Base-by-base conservation (phyloP, 2,888 invertebrate genomes). In the Cenopis cana region DNA sequence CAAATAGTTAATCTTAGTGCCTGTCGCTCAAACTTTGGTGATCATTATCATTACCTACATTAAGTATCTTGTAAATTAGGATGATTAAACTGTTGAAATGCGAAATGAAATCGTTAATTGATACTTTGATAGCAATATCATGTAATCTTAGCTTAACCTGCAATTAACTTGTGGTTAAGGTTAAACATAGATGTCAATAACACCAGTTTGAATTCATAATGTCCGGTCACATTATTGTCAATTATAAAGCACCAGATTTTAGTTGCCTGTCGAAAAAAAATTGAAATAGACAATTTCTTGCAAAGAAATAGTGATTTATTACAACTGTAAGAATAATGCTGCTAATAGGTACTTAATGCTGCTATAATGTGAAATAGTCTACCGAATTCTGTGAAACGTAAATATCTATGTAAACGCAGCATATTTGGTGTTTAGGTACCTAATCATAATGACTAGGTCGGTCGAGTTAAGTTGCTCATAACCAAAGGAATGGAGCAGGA, bases 401-500 rank as follows among this genome's bases (percentile, higher is more conserved):
- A 24, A 4, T 24, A 24, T 24, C n/a, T n/a, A n/a, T n/a, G n/a
- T n/a, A n/a, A n/a, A n/a, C n/a, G n/a, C n/a, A n/a, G n/a, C n/a
- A 14, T 10, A n/a, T 17, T 54, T 38, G 36, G 24, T 69, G 50
- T 69, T 57, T 69, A 49, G 69, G 69, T 69, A 69, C 62, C 69
- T 62, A 69, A 56, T 38, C 55, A 20, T 64, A 68, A 64, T 17
- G 24, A 49, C n/a, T 56, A 64, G 52, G 57, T 41, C 57, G 33
- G 38, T 14, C 17, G 33, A 46, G 20, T 69, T 29, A 10, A 17
- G 57, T 62, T 60, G 41, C 52, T 68, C 50, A 68, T 60, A 52
- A 18, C 62, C 74, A 57, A 76, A 74, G 67, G 76, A 78, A 76
- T 74, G 75, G 75, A 75, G 72, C 71, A 20, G 8, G n/a, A 49